These are phyloP conservation scores for Carassius auratus DNA, from an alignment of 2,113 vertebrate genomes.

Conservation along the genomic window DNA sequence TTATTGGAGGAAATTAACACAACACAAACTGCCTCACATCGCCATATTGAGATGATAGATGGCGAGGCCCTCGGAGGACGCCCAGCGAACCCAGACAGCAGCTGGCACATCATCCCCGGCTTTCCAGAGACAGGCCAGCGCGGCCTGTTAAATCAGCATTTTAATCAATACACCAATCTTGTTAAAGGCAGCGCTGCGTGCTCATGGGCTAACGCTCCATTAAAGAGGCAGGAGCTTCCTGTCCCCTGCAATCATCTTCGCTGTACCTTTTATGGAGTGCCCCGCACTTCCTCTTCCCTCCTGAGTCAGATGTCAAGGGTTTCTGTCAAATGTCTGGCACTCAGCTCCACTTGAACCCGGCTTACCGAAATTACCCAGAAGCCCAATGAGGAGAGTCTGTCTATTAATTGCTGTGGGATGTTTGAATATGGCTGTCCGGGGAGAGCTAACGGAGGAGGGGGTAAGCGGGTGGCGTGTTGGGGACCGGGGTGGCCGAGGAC, in stretches of 20 bases:
- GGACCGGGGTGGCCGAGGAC: slow-evolving; percentile 58
- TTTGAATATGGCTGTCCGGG: slow-evolving; percentile 76
- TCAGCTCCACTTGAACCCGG: slow-evolving; percentile 56
- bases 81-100: slow-evolving; percentile 90
- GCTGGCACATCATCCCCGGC: slow-evolving; percentile 93
- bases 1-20: slow-evolving; percentile 99
- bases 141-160: slow-evolving; percentile 92
- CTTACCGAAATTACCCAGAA: slow-evolving; percentile 72
- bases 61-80: slow-evolving; percentile 87
- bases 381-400: slow-evolving; percentile 69
- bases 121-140: slow-evolving; percentile 81
- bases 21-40: slow-evolving; percentile 99
- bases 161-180: slow-evolving; percentile 99
- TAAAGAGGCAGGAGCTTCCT: slow-evolving; percentile 67
- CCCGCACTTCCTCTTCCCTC: slow-evolving; percentile 50
- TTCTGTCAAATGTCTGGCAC: slow-evolving; percentile 60
- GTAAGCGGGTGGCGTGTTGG: background rate
- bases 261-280: slow-evolving; percentile 42
- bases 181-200: slow-evolving; percentile 82
- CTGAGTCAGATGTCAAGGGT: slow-evolving; percentile 56
- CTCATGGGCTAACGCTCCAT: slow-evolving; percentile 83
- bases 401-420: slow-evolving; percentile 78
- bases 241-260: slow-evolving; percentile 61
- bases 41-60: slow-evolving; percentile 99
- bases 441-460: slow-evolving; percentile 63